A percentile compares a stretch with the other conserved stretches of the same genome.
Evolutionary conservation across 2,797 vertebrate genomes (phyloP).

Genomic region (Pangasius larnaudii): DNA sequence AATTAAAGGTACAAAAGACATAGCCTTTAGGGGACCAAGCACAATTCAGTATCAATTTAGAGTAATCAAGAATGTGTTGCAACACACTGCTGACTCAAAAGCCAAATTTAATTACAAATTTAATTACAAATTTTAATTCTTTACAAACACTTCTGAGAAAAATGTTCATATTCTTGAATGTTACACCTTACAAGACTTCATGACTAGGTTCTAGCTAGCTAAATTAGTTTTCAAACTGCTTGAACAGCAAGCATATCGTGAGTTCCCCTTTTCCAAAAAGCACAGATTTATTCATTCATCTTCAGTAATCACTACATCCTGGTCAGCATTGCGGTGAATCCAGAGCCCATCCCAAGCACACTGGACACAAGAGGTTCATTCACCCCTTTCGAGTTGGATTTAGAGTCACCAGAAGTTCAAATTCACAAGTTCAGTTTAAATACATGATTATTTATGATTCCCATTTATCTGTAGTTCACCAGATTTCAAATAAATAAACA

Average conservation of each 20-base stretch:
- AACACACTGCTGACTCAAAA: not conserved
- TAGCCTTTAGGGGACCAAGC: not conserved
- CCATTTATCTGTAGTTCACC: not conserved
- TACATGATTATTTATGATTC: not conserved
- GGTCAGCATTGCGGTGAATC: not conserved
- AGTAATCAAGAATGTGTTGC: not conserved
- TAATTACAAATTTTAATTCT: not conserved
- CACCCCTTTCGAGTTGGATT: not conserved
- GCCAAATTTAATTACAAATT: not conserved
- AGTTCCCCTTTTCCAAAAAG: not conserved
- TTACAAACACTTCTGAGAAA: not conserved
- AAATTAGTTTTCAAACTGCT: not conserved
- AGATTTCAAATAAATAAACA: not conserved
- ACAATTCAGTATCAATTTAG: not conserved
- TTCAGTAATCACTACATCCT: not conserved
- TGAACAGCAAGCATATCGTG: not conserved
- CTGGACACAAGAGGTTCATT: not conserved
- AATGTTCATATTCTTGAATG: not conserved
- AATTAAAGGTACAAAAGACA: not conserved
- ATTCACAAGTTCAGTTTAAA: not conserved
- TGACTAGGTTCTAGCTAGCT: not conserved
- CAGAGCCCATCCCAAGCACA: not conserved
- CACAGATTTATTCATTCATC: not conserved
- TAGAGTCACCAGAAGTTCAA: not conserved
- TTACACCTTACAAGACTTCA: not conserved